Base-by-base conservation (phyloP, 2,888 invertebrate species). In the Bellardia bayeri region DNA sequence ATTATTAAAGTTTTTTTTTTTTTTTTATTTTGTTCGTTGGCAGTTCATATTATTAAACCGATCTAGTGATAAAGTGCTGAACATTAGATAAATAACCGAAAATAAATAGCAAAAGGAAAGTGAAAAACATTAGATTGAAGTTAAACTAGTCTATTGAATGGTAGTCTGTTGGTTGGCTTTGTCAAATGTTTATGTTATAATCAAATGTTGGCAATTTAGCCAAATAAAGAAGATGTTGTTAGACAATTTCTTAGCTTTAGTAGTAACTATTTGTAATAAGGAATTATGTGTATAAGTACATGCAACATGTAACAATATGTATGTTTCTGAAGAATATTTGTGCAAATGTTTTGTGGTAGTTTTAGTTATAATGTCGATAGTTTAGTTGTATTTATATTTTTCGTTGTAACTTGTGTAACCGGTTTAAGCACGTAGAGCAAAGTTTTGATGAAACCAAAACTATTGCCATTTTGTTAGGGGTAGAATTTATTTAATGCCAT, bases 11-110 rank as follows among this genome's bases (percentile, higher is more conserved):
- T 87, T 71, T 54, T 40, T 79, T 74, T 54, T 9, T n/a, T n/a
- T n/a, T n/a, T n/a, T n/a, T n/a, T n/a, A n/a, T n/a, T n/a, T 61
- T 68, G 7, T 72, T 14, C 13, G 13, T 45, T 45, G 11, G 13
- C 23, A 58, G 45, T 83, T 54, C 42, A 42, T 79, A 74, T 79
- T 82, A 75, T 85, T 87, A 87, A 85, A 75, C 16, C 82, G 61
- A 85, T 82, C 72, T 37, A n/a, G 23, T 85, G 82, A 79, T 82
- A 82, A 85, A 82, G 82, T 85, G 87, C 74, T 82, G 82, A 82
- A 82, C 49, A 87, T 87, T 66, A 82, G 40, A 82, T 82, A 82
- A 68, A 74, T 85, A 82, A 71, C 64, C n/a, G 11, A 40, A 58
- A 40, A 75, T 16, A 7, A 56, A 72, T 30, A 72, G 6, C 49